phyloP scores from a whole-genome alignment of 23 tunicate genomes.

The Trididemnum nubilum region DNA sequence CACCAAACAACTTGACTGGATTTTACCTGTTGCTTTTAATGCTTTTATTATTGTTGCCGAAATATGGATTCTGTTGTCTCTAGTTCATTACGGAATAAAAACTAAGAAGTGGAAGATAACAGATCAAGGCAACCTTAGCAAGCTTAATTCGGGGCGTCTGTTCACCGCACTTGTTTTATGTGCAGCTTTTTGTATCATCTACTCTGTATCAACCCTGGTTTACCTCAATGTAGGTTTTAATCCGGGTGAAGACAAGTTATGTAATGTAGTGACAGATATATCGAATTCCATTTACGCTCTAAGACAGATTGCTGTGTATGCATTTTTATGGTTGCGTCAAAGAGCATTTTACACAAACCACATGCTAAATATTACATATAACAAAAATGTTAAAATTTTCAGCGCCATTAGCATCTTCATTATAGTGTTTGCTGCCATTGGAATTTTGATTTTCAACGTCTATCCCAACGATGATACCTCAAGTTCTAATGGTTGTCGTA shows the following conservation, averaged over 20 bases:
- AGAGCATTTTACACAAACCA: constrained; percentile 45
- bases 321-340: constrained; percentile 63
- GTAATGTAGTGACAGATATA: constrained; percentile 46
- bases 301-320: constrained; percentile 12
- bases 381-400: constrained; percentile 15
- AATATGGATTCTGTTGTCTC: constrained; percentile 26
- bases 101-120: constrained; percentile 35
- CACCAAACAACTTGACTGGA: constrained; percentile 16
- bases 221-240: constrained; percentile 27
- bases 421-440: constrained; percentile 23
- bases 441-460: neutral
- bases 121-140: neutral
- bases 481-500: constrained; percentile 24
- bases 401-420: constrained; percentile 38
- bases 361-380: constrained; percentile 38
- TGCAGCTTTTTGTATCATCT: constrained; percentile 19
- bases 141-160: constrained; percentile 14
- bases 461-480: constrained; percentile 28
- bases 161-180: constrained; percentile 38
- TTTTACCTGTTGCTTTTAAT: constrained; percentile 21
- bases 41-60: neutral
- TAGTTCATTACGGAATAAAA: constrained; percentile 36
- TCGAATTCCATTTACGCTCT: constrained; percentile 28
- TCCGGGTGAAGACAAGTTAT: neutral
- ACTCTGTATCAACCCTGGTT: constrained; percentile 2